These are phyloP conservation scores for Bombus terrestris DNA, from an alignment of 1,140 invertebrate species.

Conservation along the genomic window DNA sequence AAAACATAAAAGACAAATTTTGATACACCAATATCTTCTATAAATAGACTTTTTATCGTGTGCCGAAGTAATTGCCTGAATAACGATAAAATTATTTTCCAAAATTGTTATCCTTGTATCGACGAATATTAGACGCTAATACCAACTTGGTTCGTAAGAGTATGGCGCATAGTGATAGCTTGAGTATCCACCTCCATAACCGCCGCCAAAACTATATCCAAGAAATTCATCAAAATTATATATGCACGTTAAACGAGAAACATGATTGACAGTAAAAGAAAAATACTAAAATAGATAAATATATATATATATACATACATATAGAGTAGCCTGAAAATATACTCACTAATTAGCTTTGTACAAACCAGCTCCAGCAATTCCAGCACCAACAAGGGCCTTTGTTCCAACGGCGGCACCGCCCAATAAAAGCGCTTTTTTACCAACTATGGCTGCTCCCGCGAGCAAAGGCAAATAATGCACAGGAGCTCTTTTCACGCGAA, in stretches of 20 bases:
- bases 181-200: constrained; percentile 4
- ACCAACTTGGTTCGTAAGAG: not conserved
- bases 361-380: constrained; percentile 55
- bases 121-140: not conserved
- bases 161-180: not conserved
- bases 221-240: not conserved
- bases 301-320: not conserved
- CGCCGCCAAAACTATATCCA: not conserved
- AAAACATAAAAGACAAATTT: too few species aligned
- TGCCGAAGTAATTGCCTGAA: not conserved
- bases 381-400: constrained; percentile 47
- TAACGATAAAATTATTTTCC: not conserved
- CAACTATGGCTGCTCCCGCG: constrained; percentile 47
- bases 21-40: too few species aligned
- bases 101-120: too few species aligned
- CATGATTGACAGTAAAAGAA: not conserved
- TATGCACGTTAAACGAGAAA: not conserved
- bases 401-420: constrained; percentile 50
- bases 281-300: not conserved
- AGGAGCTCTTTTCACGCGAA: constrained; percentile 25
- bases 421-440: constrained; percentile 58
- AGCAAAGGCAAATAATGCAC: constrained; percentile 15
- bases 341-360: constrained; percentile 64
- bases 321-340: not conserved
- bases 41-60: not conserved